A percentile compares a stretch with the other conserved stretches of the same genome.
Evolutionary conservation across 1,140 invertebrate genomes (phyloP).

Genomic region (Tetranychus urticae): DNA sequence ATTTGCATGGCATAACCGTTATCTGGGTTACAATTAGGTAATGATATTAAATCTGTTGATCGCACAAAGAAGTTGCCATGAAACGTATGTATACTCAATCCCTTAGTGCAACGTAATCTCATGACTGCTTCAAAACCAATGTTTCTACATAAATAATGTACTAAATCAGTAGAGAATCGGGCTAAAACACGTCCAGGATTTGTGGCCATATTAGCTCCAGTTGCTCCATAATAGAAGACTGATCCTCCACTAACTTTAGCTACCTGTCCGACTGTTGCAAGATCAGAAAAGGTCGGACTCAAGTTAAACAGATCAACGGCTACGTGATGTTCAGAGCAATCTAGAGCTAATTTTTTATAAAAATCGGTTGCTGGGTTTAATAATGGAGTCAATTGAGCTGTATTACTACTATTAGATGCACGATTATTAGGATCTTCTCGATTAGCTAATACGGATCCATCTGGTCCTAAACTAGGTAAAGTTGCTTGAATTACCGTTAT

Average conservation of each 20-base stretch:
- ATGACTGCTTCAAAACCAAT: constrained; percentile 98
- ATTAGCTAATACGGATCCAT: constrained; percentile 33
- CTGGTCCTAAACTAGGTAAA: constrained; percentile 65
- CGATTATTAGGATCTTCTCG: constrained; percentile 66
- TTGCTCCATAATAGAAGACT: constrained; percentile 79
- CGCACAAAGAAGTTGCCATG: constrained; percentile 98
- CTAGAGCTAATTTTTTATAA: constrained; percentile 84
- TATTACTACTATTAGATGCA: constrained; percentile 36
- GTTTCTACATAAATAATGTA: constrained; percentile 77
- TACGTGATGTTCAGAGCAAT: constrained; percentile 87
- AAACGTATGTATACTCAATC: constrained; percentile 79
- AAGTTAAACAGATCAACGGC: constrained; percentile 85
- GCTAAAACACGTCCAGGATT: constrained; percentile 2
- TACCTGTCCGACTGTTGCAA: constrained; percentile 74
- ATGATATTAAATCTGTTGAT: constrained; percentile 78
- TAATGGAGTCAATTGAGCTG: constrained; percentile 4
- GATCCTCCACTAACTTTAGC: constrained; percentile 86
- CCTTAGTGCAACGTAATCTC: constrained; percentile 73
- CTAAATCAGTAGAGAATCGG: constrained; percentile 46
- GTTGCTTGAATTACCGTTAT: constrained; percentile 79
- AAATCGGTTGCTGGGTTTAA: constrained; percentile 70
- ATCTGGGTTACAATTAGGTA: constrained; percentile 96
- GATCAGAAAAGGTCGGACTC: constrained; percentile 74
- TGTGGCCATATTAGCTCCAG: constrained; percentile 24
- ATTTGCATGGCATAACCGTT: constrained; percentile 94